Evolutionary conservation across 2,888 invertebrate species (phyloP).

Genomic region (Eustalomyia histrio): DNA sequence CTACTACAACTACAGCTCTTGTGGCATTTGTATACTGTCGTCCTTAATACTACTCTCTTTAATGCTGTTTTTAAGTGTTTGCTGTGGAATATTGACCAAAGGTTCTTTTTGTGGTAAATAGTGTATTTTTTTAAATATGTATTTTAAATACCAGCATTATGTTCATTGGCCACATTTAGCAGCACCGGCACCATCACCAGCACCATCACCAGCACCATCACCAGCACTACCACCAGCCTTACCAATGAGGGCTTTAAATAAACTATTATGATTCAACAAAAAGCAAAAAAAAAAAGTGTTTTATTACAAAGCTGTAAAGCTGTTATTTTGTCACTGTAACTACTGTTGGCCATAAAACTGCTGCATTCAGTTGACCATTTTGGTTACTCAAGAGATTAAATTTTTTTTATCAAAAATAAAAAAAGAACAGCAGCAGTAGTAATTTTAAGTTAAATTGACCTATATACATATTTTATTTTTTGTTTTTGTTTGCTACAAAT

Average conservation of each 20-base stretch:
- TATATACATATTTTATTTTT: conserved; percentile 8
- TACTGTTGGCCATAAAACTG: background rate
- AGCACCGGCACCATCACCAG: background rate
- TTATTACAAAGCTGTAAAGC: conserved; percentile 18
- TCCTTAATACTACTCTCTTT: background rate
- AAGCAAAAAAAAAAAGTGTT: background rate
- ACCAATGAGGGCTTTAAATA: conserved; percentile 28
- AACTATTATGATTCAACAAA: conserved; percentile 25
- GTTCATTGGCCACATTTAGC: background rate
- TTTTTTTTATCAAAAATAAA: conserved; percentile 19
- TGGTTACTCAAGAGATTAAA: conserved; percentile 22
- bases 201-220: no score
- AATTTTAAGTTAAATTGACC: conserved; percentile 16
- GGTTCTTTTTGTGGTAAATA: background rate
- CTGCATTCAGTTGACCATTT: conserved; percentile 1
- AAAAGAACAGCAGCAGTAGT: background rate
- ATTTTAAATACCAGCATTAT: background rate
- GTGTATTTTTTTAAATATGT: background rate
- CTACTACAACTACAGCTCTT: background rate
- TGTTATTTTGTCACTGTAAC: background rate
- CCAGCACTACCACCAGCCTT: background rate
- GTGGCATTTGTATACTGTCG: background rate
- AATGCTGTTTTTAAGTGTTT: background rate
- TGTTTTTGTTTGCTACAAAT: no score
- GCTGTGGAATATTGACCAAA: background rate